phyloP scores from a whole-genome alignment of 2,888 invertebrate species.

The Lepas anatifera region DNA sequence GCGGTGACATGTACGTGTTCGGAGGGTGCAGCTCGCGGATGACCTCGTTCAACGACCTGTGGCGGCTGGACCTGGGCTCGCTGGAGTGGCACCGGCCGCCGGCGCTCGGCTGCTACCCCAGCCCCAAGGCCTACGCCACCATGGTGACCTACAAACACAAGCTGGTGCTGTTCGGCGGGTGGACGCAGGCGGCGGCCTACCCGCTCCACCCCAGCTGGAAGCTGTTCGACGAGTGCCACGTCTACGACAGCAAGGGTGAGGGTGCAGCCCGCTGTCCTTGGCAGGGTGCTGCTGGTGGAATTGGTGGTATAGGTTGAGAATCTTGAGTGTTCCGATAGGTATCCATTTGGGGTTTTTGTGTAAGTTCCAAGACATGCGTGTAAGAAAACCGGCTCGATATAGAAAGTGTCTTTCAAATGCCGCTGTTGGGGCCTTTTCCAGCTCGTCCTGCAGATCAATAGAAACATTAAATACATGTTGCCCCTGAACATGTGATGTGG shows the following conservation, averaged over 20 bases:
- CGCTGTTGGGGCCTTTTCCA: too few relatives aligned
- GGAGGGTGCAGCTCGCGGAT: constrained; percentile 89
- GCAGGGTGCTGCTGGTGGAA: too few relatives aligned
- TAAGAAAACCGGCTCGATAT: too few relatives aligned
- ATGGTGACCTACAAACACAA: constrained; percentile 75
- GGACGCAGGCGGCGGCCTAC: constrained; percentile 79
- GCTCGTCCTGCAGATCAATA: too few relatives aligned
- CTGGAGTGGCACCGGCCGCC: constrained; percentile 72
- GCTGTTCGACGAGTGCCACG: constrained; percentile 67
- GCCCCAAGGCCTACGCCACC: constrained; percentile 89
- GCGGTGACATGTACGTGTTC: constrained; percentile 85
- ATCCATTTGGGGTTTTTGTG: too few relatives aligned
- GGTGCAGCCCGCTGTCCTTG: too few relatives aligned
- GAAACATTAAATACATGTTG: too few relatives aligned
- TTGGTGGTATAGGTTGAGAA: too few relatives aligned
- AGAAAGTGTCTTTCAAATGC: too few relatives aligned
- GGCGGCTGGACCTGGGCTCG: constrained; percentile 78
- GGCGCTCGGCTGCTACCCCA: constrained; percentile 78
- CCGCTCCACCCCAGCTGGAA: constrained; percentile 70
- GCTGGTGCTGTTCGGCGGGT: constrained; percentile 84
- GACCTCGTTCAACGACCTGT: constrained; percentile 93
- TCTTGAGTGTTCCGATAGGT: too few relatives aligned
- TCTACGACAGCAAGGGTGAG: constrained; percentile 49
- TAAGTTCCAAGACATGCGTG: too few relatives aligned
- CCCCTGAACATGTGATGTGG: too few relatives aligned